phyloP scores from a whole-genome alignment of 2,888 invertebrate species.

The Drosophila nr. perissopoda region DNA sequence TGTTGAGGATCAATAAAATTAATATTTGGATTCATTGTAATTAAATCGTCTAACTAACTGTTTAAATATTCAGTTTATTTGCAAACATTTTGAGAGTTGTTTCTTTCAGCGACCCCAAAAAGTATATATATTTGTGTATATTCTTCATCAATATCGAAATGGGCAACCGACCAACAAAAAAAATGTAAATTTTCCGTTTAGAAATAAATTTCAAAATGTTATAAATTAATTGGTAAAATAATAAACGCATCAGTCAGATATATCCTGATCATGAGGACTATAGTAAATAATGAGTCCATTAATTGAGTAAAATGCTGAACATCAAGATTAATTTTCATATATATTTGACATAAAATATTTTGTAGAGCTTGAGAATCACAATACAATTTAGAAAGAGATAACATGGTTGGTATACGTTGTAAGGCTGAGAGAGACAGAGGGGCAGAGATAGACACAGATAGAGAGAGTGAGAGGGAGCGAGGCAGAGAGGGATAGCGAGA shows the following conservation, averaged over 20 bases:
- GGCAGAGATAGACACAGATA: neutral
- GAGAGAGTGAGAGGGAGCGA: neutral
- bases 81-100: neutral
- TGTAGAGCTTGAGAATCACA: slow-evolving; percentile 47
- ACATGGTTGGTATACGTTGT: slow-evolving; percentile 28
- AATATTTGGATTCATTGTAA: slow-evolving; percentile 2
- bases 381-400: slow-evolving; percentile 49
- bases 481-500: neutral
- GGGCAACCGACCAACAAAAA: neutral
- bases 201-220: neutral
- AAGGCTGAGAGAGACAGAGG: neutral
- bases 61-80: neutral
- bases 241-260: neutral
- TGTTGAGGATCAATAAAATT: slow-evolving; percentile 12
- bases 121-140: neutral
- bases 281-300: neutral
- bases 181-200: neutral
- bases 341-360: slow-evolving; percentile 52
- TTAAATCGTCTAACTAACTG: neutral
- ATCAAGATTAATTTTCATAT: slow-evolving; percentile 56
- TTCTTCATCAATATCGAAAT: too few relatives aligned
- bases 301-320: neutral
- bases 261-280: neutral
- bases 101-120: neutral
- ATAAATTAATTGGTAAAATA: neutral